Conservation (phyloP, 2,113 vertebrate genomes). For the Polypterus bichir region DNA sequence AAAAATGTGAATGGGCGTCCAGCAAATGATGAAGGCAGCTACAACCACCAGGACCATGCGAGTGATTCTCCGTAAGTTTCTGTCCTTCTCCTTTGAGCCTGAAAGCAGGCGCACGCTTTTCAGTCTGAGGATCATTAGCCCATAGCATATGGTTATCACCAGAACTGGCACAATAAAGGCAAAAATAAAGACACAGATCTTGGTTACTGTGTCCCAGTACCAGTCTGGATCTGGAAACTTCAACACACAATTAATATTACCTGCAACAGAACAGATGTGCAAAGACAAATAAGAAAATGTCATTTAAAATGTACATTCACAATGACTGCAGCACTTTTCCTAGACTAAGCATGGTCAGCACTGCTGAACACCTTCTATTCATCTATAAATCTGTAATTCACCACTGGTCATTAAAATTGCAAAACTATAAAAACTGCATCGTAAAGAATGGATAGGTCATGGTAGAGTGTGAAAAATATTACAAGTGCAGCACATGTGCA, state of each 20-base stretch:
- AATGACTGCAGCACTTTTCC: too few relatives aligned
- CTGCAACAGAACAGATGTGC: slow-evolving; percentile 23
- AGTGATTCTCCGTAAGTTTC: slow-evolving; percentile 80
- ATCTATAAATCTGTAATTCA: too few relatives aligned
- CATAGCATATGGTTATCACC: slow-evolving; percentile 88
- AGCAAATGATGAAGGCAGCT: slow-evolving; percentile 89
- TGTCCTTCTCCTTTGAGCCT: slow-evolving; percentile 89
- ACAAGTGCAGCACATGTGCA: too few relatives aligned
- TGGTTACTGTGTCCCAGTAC: slow-evolving; percentile 87
- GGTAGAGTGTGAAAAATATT: too few relatives aligned
- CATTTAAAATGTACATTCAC: too few relatives aligned
- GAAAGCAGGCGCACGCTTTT: slow-evolving; percentile 88
- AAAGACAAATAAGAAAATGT: too few relatives aligned
- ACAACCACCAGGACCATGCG: slow-evolving; percentile 95
- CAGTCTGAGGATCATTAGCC: slow-evolving; percentile 85
- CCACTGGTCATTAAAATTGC: too few relatives aligned
- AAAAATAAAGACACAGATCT: slow-evolving; percentile 90
- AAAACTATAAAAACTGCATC: too few relatives aligned
- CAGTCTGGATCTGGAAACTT: slow-evolving; percentile 71
- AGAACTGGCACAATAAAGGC: slow-evolving; percentile 85
- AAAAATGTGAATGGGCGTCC: slow-evolving; percentile 95
- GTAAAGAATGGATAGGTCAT: too few relatives aligned
- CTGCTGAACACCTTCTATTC: too few relatives aligned
- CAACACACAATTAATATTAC: slow-evolving; percentile 61
- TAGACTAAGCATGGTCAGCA: too few relatives aligned